Evolutionary conservation across 2,888 invertebrate genomes (phyloP).

Genomic region (Synanthedon vespiformis): DNA sequence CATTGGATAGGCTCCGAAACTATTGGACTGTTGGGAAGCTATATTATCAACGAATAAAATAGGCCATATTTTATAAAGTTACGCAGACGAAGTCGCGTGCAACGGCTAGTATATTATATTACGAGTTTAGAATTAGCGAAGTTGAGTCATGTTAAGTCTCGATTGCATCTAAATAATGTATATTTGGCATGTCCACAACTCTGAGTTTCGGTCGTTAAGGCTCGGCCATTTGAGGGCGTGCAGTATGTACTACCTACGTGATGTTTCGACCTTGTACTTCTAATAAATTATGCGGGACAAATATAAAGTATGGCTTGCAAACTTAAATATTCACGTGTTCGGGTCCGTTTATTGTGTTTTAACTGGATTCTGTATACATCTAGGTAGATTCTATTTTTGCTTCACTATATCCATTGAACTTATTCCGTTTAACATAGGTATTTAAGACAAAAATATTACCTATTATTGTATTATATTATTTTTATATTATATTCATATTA

Average conservation of each 20-base stretch:
- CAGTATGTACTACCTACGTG: slow-evolving; percentile 1
- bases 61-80: no score
- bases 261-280: background rate
- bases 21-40: no score
- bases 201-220: slow-evolving; percentile 7
- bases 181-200: slow-evolving; percentile 6
- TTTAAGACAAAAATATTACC: no score
- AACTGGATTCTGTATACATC: background rate
- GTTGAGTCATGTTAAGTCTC: background rate
- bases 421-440: no score
- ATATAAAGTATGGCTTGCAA: slow-evolving; percentile 1
- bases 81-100: no score
- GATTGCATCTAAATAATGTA: slow-evolving; percentile 6
- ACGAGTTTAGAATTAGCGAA: no score
- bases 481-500: no score
- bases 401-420: no score
- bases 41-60: no score
- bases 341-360: background rate
- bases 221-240: slow-evolving; percentile 3
- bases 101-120: background rate
- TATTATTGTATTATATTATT: no score
- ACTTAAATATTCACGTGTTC: background rate
- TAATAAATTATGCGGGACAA: slow-evolving; percentile 8
- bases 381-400: background rate
- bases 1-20: no score